Base-by-base conservation (phyloP, 2,113 vertebrate genomes). In the Turnix velox region DNA sequence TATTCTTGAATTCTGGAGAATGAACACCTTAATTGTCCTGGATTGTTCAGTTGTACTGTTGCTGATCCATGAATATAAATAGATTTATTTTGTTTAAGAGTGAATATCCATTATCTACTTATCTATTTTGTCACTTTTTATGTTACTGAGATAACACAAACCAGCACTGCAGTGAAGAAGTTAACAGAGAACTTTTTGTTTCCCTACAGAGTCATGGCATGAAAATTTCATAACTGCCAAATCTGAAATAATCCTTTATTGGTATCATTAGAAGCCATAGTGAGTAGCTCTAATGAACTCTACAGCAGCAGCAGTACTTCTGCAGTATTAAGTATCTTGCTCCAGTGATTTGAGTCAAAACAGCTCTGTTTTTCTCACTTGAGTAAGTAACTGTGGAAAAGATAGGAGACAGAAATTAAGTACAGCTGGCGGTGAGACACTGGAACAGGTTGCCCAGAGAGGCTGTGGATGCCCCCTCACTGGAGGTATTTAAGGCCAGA, bases 151-250 rank as follows among this genome's bases (percentile, higher is more conserved):
- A 65, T 27, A 17, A 39, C 31, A 49, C 7, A 72, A 65, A 84
- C 37, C 40, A 81, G 10, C 30, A 61, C 18, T 37, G 31, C 33
- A 45, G 17, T 61, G 12, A 73, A 80, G 18, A 84, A 1, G 42
- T 40, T 92, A 65, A 67, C 9, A 9, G 15, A 33, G 10, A 75
- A 40, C 1, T 48, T 43, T 42, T 46, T 45, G 24, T 65, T 77
- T 67, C 18, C 1, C 6, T 66, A 22, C 30, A 62, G 0, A 0
- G 9, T 18, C 49, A 57, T 69, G 15, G 11, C 27, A 84, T 31
- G 6, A 77, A 65, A 49, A 62, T 15, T 40, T 84, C 8, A 12
- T 22, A 84, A 25, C 5, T 49, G 14, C 3, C 7, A 93, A 77
- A 46, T 46, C 23, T 88, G 20, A 25, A 83, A 55, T 67, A 78